A percentile compares a stretch with the other conserved stretches of the same genome.
Conservation (phyloP, 2,797 vertebrate genomes). For the Nyctalus aviator region DNA sequence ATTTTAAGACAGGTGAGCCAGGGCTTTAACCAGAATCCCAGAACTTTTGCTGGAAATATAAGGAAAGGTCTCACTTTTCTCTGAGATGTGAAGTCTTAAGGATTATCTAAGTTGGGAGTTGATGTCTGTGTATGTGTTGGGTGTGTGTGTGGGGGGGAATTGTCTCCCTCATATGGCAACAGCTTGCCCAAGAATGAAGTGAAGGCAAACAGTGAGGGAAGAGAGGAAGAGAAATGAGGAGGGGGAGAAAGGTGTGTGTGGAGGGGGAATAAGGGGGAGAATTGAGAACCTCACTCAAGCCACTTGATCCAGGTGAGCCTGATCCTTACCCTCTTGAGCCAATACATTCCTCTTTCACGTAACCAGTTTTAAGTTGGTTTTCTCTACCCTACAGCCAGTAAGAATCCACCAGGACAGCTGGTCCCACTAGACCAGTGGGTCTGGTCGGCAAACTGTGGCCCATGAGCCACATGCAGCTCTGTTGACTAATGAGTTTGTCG, state of each 20-base stretch:
- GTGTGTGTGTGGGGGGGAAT: no score
- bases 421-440: neutral
- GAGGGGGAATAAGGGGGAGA: neutral
- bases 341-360: neutral
- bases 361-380: neutral
- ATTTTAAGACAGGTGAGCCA: neutral
- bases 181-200: neutral
- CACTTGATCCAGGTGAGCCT: neutral
- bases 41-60: neutral
- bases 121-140: no score
- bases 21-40: neutral
- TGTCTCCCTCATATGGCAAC: neutral
- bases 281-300: neutral
- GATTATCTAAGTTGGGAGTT: neutral
- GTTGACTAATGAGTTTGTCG: no score
- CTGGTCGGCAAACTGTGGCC: no score
- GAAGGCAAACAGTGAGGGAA: neutral
- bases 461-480: no score
- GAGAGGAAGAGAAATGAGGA: no score
- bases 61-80: neutral
- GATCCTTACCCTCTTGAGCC: neutral
- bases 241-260: no score
- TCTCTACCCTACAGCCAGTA: neutral
- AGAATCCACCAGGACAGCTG: neutral
- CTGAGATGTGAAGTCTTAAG: neutral